phyloP scores from a whole-genome alignment of 2,113 vertebrate species.

The Pandion haliaetus region DNA sequence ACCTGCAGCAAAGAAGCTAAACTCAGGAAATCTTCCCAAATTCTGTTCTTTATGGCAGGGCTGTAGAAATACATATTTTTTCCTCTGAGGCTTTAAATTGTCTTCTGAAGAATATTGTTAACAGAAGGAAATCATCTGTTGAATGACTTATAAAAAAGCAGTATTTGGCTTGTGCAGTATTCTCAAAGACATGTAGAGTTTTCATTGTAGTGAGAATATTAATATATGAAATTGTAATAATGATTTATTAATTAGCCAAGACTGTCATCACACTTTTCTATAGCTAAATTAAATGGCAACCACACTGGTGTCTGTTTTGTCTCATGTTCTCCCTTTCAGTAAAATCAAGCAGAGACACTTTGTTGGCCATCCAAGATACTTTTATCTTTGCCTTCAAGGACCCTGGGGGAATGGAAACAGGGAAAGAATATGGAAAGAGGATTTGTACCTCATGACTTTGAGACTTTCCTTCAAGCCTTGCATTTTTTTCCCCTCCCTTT shows the following conservation, averaged over 20 bases:
- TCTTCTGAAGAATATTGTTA: neutral
- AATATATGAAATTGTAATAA: conserved; percentile 28
- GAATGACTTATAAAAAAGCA: neutral
- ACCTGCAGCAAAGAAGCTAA: neutral
- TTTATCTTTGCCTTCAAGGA: conserved; percentile 43
- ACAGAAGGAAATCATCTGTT: conserved; percentile 5
- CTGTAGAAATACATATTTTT: neutral
- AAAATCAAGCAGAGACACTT: conserved; percentile 21
- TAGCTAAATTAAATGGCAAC: neutral
- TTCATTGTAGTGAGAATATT: neutral
- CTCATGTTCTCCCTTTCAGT: conserved; percentile 13
- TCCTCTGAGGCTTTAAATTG: neutral
- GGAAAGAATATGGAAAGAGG: conserved; percentile 27
- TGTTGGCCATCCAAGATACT: conserved; percentile 1
- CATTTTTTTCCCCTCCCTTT: neutral
- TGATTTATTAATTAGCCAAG: conserved; percentile 42
- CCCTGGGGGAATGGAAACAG: neutral
- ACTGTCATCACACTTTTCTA: conserved; percentile 26
- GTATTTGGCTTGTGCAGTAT: neutral
- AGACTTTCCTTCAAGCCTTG: neutral
- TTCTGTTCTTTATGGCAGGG: neutral
- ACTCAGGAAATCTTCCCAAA: conserved; percentile 12
- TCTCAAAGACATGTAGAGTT: neutral
- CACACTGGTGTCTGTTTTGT: neutral
- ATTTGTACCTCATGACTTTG: conserved; percentile 32